Conservation (phyloP, 2,888 invertebrate species). For the Gastracanthus pulcherrimus region DNA sequence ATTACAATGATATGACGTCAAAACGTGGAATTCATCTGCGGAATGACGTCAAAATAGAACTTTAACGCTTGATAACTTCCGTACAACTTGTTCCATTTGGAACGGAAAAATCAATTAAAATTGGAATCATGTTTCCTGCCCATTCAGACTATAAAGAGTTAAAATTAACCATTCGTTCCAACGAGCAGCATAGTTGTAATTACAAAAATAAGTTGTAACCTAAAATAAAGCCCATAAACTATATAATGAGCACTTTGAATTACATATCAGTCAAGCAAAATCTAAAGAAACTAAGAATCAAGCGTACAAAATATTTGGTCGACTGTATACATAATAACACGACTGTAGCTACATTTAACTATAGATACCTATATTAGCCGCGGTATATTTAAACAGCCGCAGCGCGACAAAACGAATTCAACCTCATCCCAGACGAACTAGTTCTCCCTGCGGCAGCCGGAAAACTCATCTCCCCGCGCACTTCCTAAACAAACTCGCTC, state of each 20-base stretch:
- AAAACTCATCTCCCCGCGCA: not conserved
- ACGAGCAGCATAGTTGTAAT: not conserved
- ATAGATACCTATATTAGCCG: not conserved
- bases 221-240: not conserved
- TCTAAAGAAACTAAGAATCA: not conserved
- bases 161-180: not conserved
- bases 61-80: not conserved
- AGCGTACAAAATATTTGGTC: not conserved
- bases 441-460: not conserved
- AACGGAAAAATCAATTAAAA: not conserved
- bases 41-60: not conserved
- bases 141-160: not conserved
- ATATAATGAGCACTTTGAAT: not conserved
- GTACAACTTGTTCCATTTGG: not conserved
- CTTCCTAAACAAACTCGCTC: not conserved
- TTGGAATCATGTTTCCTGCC: not conserved
- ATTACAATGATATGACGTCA: constrained; percentile 30
- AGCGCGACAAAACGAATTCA: not conserved
- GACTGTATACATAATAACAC: not conserved
- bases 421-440: not conserved
- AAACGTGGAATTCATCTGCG: constrained; percentile 2
- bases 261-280: not conserved
- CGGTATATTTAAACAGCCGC: not conserved
- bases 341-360: constrained; percentile 8
- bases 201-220: not conserved